phyloP scores from a whole-genome alignment of 2,113 vertebrate genomes.

The Epinephelus fuscoguttatus region DNA sequence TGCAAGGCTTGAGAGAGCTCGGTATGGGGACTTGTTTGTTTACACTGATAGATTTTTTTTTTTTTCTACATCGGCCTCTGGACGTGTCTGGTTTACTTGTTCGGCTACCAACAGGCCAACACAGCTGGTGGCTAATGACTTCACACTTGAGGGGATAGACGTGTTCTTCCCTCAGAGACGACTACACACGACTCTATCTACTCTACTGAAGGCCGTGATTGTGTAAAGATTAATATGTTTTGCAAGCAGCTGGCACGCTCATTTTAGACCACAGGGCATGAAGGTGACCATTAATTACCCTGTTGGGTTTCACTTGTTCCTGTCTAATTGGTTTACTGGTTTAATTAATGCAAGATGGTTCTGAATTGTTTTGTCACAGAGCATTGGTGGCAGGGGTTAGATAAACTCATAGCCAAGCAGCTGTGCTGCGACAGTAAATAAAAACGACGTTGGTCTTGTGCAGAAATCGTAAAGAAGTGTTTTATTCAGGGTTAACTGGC shows the following conservation, averaged over 20 bases:
- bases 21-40: slow-evolving; percentile 40
- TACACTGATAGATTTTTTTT: slow-evolving; percentile 17
- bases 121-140: slow-evolving; percentile 65
- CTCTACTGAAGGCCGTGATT: slow-evolving; percentile 20
- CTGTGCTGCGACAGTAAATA: slow-evolving; percentile 28
- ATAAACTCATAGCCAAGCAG: slow-evolving; percentile 22
- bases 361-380: slow-evolving; percentile 40
- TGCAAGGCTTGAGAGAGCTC: neutral
- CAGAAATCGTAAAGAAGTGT: slow-evolving; percentile 17
- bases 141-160: slow-evolving; percentile 52
- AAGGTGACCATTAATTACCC: slow-evolving; percentile 63
- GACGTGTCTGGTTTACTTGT: slow-evolving; percentile 34
- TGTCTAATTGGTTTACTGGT: slow-evolving; percentile 55
- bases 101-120: slow-evolving; percentile 43
- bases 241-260: slow-evolving; percentile 43
- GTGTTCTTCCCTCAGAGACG: slow-evolving; percentile 30
- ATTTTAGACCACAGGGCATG: slow-evolving; percentile 53
- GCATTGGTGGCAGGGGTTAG: slow-evolving; percentile 20
- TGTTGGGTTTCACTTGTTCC: slow-evolving; percentile 37
- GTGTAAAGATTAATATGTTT: slow-evolving; percentile 46
- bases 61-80: slow-evolving; percentile 20
- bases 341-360: slow-evolving; percentile 47
- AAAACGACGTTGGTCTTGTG: slow-evolving; percentile 13
- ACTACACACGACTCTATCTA: slow-evolving; percentile 37
- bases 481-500: slow-evolving; percentile 33